These are phyloP conservation scores for Haliaeetus leucogaster DNA, from an alignment of 2,113 vertebrate genomes.

Conservation along the genomic window DNA sequence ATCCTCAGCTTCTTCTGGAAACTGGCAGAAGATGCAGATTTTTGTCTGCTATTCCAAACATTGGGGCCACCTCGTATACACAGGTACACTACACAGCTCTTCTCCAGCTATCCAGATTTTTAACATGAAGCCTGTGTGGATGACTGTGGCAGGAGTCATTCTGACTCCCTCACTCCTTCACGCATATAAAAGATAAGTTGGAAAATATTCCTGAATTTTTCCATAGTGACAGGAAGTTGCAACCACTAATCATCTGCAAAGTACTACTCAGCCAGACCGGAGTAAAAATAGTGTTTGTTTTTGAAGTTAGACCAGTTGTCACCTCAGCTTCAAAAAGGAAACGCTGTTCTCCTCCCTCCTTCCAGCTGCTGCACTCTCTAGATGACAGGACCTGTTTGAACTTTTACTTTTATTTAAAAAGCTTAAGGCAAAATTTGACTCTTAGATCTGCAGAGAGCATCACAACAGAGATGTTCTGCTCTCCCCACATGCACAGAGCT, in stretches of 20 bases:
- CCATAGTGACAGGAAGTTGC: background rate
- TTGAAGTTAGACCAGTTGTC: conserved; percentile 19
- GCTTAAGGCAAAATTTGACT: conserved; percentile 2
- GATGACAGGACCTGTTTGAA: background rate
- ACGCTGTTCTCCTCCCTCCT: background rate
- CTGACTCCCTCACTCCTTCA: background rate
- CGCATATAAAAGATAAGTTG: background rate
- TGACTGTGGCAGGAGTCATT: background rate
- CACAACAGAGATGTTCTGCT: background rate
- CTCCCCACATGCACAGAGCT: background rate
- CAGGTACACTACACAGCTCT: background rate
- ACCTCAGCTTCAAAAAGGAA: background rate
- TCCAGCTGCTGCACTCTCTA: background rate
- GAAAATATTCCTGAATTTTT: background rate
- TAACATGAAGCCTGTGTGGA: accelerated
- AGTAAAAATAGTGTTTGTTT: background rate
- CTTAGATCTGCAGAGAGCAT: background rate
- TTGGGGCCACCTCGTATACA: background rate
- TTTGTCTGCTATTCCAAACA: background rate
- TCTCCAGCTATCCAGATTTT: background rate
- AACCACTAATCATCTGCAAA: background rate
- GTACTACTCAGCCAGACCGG: background rate
- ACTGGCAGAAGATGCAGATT: background rate
- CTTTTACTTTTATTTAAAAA: background rate
- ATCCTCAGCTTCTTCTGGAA: background rate